A percentile compares a stretch with the other conserved stretches of the same genome.
Evolutionary conservation across 2,797 vertebrate species (phyloP).

Genomic region (Cynodonichthys magdalenae): DNA sequence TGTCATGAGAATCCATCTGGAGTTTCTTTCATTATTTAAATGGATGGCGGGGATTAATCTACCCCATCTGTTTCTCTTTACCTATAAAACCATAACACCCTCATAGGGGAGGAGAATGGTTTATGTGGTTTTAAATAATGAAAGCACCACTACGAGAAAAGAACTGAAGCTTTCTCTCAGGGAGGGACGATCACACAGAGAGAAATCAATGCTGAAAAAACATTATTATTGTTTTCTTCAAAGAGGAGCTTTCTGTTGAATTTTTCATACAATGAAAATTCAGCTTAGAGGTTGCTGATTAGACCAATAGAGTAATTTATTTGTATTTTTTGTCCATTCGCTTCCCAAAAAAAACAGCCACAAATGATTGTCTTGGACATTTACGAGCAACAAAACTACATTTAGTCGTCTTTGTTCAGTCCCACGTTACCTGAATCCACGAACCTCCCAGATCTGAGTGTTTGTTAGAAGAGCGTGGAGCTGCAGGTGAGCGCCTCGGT

Average conservation of each 20-base stretch:
- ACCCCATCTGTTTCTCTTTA: conserved; percentile 33
- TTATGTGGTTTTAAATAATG: conserved; percentile 14
- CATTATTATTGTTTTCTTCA: conserved; percentile 18
- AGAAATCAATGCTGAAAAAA: conserved; percentile 30
- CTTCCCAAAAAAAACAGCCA: conserved; percentile 27
- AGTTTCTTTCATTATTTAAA: conserved; percentile 23
- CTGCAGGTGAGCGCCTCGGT: conserved; percentile 20
- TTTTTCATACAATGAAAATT: conserved; percentile 43
- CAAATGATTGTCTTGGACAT: conserved; percentile 39
- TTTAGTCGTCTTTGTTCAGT: conserved; percentile 7
- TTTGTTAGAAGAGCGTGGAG: conserved; percentile 17
- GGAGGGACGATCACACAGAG: conserved; percentile 8
- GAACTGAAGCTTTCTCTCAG: conserved; percentile 14
- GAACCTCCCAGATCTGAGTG: conserved; percentile 19
- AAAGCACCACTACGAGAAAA: conserved; percentile 17
- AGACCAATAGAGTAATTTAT: conserved; percentile 25
- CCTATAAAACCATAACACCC: conserved; percentile 7
- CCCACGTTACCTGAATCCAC: conserved; percentile 22
- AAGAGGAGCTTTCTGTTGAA: conserved; percentile 22
- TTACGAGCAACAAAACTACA: conserved; percentile 46
- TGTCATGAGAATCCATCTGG: conserved; percentile 2
- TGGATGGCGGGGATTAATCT: conserved; percentile 24
- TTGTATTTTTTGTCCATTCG: conserved; percentile 36
- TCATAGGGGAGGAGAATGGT: conserved; percentile 3
- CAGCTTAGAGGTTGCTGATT: conserved; percentile 23